These are phyloP conservation scores for Brachyptera putata DNA, from an alignment of 2,888 invertebrate species.

Conservation along the genomic window DNA sequence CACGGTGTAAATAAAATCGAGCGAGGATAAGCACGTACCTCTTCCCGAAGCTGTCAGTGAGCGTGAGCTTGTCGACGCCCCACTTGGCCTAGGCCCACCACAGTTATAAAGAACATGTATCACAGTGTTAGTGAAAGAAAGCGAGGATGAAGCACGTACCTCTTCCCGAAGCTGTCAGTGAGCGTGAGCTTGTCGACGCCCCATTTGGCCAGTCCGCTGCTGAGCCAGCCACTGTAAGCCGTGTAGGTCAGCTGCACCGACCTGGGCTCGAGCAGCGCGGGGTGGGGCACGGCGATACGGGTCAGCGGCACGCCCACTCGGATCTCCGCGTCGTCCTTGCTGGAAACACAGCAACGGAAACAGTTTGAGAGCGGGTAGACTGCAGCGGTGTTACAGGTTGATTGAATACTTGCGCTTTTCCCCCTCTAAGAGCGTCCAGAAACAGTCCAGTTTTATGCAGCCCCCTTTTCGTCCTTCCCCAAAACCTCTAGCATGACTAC, in stretches of 20 bases:
- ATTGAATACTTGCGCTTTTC: conserved; percentile 16
- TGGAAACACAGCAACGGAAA: conserved; percentile 45
- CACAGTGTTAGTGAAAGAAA: too few relatives aligned
- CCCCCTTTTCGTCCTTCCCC: background rate
- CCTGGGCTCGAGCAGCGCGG: conserved; percentile 70
- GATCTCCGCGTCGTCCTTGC: conserved; percentile 74
- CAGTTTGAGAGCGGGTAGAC: too few relatives aligned
- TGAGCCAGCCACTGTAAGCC: conserved; percentile 87
- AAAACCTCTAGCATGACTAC: conserved; percentile 11
- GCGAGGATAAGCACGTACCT: too few relatives aligned
- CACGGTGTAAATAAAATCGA: too few relatives aligned
- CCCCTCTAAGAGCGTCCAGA: conserved; percentile 8
- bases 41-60: conserved; percentile 81
- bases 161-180: conserved; percentile 79
- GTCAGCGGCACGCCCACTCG: conserved; percentile 68
- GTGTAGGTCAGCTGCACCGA: conserved; percentile 75
- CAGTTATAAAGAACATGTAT: too few relatives aligned
- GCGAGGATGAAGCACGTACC: too few relatives aligned
- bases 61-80: conserved; percentile 75
- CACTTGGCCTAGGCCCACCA: too few relatives aligned
- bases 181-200: conserved; percentile 77
- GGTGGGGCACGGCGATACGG: conserved; percentile 84
- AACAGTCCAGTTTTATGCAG: conserved; percentile 8
- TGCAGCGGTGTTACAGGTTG: too few relatives aligned
- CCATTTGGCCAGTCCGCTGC: conserved; percentile 75